Base-by-base conservation (phyloP, 35 echinoderm and acorn worm species). In the Ophiothrix spiculata region DNA sequence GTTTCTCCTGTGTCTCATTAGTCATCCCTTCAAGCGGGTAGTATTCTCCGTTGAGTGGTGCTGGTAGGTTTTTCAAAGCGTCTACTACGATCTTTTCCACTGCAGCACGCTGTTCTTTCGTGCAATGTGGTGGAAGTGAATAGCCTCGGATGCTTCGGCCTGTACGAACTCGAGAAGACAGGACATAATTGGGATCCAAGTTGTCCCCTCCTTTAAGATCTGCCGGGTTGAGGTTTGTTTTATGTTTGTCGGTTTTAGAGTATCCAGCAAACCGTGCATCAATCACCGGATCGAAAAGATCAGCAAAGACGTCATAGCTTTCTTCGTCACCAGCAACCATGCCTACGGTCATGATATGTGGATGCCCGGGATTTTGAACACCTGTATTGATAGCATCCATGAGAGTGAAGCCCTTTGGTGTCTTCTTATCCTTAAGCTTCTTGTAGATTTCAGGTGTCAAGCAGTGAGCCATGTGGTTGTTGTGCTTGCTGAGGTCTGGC, bases 281-380 rank as follows among this genome's bases (percentile, higher is more conserved):
- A 56, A 99, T 99, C 12, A 99, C 96, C 3, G 96, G 96, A 79
- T 99, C 96, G 34, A 99, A 94, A 0, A 99, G 41, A 33, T 92
- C 92, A 76, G 77, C 80, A 79, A 98, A 99, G 11, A 86, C 86
- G 33, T 99, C 96, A 56, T 99, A 94, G 33, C 85, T 88, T 32
- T 99, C 96, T 81, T 99, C 96, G 76, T 99, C 96, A 31, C 96
- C 96, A 45, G 96, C 96, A 29, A 99, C 96, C 85, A 93, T 91
- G 38, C 96, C 96, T 39, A 99, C 96, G 1, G 96, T 99, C 96
- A 99, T 99, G 86, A 99, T 99, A 82, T 94, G 92, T 39, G 96
- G 96, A 81, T 99, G 96, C 33, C 96, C 96, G 35, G 96, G 96
- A 64, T 99, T 99, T 35, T 88, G n/a, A 0, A 99, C 86, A 35